Conservation (phyloP, 37 sponge, comb jelly and placozoan genomes). For the Beroe forskalii region DNA sequence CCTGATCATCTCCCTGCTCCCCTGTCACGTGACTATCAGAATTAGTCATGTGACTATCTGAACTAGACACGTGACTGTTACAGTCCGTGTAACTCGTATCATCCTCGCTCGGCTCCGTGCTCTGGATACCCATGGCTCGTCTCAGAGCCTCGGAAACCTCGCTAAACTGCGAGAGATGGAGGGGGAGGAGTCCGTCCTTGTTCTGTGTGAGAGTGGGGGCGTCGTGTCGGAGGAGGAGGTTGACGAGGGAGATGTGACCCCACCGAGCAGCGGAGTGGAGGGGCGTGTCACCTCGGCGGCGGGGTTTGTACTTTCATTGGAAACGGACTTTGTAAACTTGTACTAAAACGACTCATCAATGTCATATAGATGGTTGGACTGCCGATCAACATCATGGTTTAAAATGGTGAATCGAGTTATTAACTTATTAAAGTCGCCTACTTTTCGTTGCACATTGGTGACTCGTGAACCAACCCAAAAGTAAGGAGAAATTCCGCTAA, state of each 20-base stretch:
- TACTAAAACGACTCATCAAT: too few relatives aligned
- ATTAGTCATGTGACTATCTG: neutral
- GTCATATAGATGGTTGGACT: too few relatives aligned
- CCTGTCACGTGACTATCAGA: neutral
- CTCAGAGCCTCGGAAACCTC: slow-evolving; percentile 57
- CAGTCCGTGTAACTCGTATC: slow-evolving; percentile 29
- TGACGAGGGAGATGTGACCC: slow-evolving; percentile 42
- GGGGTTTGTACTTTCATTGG: too few relatives aligned
- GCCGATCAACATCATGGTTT: too few relatives aligned
- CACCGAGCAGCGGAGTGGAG: slow-evolving; percentile 54
- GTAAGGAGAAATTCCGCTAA: too few relatives aligned
- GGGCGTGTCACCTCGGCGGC: slow-evolving; percentile 40
- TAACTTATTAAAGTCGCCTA: too few relatives aligned
- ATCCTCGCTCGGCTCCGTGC: neutral
- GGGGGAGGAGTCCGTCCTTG: slow-evolving; percentile 58
- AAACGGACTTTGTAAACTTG: too few relatives aligned
- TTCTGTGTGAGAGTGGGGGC: slow-evolving; percentile 12
- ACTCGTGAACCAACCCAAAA: too few relatives aligned
- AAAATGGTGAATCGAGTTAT: too few relatives aligned
- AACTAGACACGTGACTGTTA: slow-evolving; percentile 41
- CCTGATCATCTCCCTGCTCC: too few relatives aligned
- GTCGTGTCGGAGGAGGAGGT: slow-evolving; percentile 21
- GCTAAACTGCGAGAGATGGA: slow-evolving; percentile 45
- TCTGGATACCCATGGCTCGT: slow-evolving; percentile 22
- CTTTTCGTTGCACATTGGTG: too few relatives aligned